A percentile compares a stretch with the other conserved stretches of the same genome.
Evolutionary conservation across 1,140 invertebrate genomes (phyloP).

Genomic region (Sesamia nonagrioides): DNA sequence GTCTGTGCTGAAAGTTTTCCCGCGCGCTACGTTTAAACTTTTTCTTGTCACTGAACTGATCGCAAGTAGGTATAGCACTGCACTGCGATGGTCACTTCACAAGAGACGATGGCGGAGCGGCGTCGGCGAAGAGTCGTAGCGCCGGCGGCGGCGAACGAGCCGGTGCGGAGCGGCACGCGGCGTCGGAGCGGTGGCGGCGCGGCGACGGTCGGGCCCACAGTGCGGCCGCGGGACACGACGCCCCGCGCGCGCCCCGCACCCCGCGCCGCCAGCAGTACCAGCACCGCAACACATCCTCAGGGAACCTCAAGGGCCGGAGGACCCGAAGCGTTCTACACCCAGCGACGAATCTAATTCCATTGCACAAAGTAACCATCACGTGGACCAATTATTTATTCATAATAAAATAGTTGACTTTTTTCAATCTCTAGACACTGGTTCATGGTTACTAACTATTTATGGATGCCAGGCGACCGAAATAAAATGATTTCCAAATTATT

Average conservation of each 20-base stretch:
- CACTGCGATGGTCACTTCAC: conserved; percentile 13
- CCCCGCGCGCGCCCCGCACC: conserved; percentile 23
- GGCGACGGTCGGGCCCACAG: conserved; percentile 12
- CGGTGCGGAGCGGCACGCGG: not conserved
- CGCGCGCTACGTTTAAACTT: conserved; percentile 3
- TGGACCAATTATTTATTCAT: no score
- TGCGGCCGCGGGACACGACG: conserved; percentile 3
- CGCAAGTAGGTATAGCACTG: not conserved
- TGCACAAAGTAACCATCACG: no score
- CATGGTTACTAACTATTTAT: no score
- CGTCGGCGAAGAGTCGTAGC: not conserved
- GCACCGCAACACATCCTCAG: no score
- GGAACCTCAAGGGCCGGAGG: not conserved
- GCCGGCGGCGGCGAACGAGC: not conserved
- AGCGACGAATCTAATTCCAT: not conserved
- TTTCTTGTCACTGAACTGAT: not conserved
- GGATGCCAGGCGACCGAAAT: no score
- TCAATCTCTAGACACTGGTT: no score
- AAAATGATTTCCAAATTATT: no score
- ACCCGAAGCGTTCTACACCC: not conserved
- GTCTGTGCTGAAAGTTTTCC: conserved; percentile 1
- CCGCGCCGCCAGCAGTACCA: not conserved
- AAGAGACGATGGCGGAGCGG: not conserved
- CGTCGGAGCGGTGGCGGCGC: not conserved
- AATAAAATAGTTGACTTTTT: no score